Base-by-base conservation (phyloP, 1,140 invertebrate species). In the Centruroides sculpturatus region DNA sequence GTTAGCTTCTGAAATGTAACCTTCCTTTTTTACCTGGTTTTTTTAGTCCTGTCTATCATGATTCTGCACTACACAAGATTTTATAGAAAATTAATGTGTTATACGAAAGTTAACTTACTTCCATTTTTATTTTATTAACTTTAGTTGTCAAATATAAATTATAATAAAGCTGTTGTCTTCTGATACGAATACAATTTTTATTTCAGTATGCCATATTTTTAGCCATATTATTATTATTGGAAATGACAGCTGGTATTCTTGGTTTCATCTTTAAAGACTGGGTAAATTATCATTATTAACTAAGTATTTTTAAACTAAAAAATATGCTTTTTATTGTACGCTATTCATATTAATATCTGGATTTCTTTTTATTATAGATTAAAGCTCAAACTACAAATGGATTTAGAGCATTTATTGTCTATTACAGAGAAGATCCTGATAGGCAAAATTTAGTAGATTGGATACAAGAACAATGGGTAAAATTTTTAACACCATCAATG, bases 361-460 rank as follows among this genome's bases (percentile, higher is more conserved):
- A 50, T 49, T 57, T 59, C 4, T 58, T 41, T 57, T 23, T 55
- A 57, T 65, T 66, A 59, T 70, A 80, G 91, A 92, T 95, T 59
- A 92, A 93, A 76, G 81, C 85, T 61, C 89, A 95, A 80, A 90
- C 92, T 8, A 89, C 91, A 35, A 85, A 81, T 67, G 89, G 91
- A 35, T 86, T 96, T 69, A 87, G 92, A 75, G 86, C 87, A 5
- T 94, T 95, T 73, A 96, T 97, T 61, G 86, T 91, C 13, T 89
- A 92, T 71, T 98, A 98, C 73, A 80, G 94, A 69, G 94, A 98
- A 75, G 94, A 98, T 79, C 89, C 90, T 9, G 94, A 98, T 77
- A 85, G 97, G 71, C 94, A 98, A 74, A 94, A 97, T 76, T 79
- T 98, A 12, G 96, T 98, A 66, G 94, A 98, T 73, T 98, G 94